Conservation (phyloP, 2,888 invertebrate species). For the Ochlodes sylvanus region DNA sequence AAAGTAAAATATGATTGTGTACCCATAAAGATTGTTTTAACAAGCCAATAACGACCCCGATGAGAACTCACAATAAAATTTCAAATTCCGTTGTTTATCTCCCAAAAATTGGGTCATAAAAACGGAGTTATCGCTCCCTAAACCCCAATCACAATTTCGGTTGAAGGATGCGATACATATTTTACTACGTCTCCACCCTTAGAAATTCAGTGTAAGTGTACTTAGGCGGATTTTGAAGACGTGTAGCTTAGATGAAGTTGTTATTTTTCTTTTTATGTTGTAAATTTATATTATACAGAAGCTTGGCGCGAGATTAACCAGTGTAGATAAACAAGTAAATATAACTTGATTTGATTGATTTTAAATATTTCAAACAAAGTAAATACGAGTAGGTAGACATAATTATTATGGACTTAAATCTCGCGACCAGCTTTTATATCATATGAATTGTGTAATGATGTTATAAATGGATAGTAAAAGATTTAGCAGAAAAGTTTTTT, state of each 20-base stretch:
- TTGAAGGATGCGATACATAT: conserved; percentile 73
- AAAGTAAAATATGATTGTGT: not conserved
- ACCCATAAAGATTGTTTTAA: conserved; percentile 9
- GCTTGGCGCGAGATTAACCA: too few species aligned
- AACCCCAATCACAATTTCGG: conserved; percentile 77
- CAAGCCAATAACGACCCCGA: conserved; percentile 54
- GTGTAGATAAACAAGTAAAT: too few species aligned
- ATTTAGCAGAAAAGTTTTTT: too few species aligned
- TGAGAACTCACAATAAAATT: conserved; percentile 64
- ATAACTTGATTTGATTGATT: too few species aligned
- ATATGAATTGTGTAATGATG: too few species aligned
- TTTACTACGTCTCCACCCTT: conserved; percentile 57
- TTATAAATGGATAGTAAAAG: too few species aligned
- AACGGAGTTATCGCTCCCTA: conserved; percentile 74
- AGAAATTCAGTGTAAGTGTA: conserved; percentile 32
- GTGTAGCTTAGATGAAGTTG: conserved; percentile 13
- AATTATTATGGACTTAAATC: too few species aligned
- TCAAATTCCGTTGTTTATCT: conserved; percentile 77
- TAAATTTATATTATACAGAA: too few species aligned
- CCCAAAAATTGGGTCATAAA: conserved; percentile 79
- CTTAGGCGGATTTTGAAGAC: conserved; percentile 34
- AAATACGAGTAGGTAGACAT: too few species aligned
- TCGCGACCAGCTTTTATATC: too few species aligned
- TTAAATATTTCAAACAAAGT: too few species aligned
- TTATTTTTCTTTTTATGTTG: not conserved